Base-by-base conservation (phyloP, 2,797 vertebrate genomes). In the Acanthurus leucopareius region DNA sequence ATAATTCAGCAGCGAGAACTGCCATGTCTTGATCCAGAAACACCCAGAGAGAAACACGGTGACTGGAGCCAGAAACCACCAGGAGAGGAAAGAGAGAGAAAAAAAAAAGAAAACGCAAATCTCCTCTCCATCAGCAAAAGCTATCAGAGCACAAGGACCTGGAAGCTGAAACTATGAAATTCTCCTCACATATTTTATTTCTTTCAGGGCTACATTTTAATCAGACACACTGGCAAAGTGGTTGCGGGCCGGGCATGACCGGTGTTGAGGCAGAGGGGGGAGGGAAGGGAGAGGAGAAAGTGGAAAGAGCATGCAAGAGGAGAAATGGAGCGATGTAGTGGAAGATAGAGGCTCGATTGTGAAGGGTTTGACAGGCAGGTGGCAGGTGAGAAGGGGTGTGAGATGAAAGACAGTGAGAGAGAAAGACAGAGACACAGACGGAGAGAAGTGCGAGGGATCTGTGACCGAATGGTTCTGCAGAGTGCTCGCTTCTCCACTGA, bases 1-100 rank as follows among this genome's bases (percentile, higher is more conserved):
- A 94, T 94, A 91, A 95, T 94, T 95, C 88, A 94, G 78, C 73
- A 89, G 78, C 44, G 44, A 91, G 88, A 90, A 86, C 82, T 92
- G 91, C 90, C 89, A 91, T 79, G 77, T 92, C 87, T 89, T 69
- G 77, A 89, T 92, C 90, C 85, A 85, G 82, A 88, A 88, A 89
- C 89, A 83, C 88, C 89, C 85, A 73, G 89, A 90, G 88, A 93
- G 83, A 89, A 87, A 86, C 84, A 85, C 58, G 74, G 82, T 52
- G 69, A 85, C 56, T 35, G n/a, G 57, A 90, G 92, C 91, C 91
- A 90, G 84, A 73, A 88, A 88, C 35, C 85, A 86, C 72, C 86
- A 86, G 74, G 80, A 86, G 59, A 80, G 67, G 51, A 45, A 78
- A 64, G 48, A 45, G 20, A 10, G 32, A 35, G 32, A 16, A 81